Percentiles rank a stretch among this genome's conserved stretches.
phyloP scores from a whole-genome alignment of 2,797 vertebrate species.

The Bradypodion ventrale region DNA sequence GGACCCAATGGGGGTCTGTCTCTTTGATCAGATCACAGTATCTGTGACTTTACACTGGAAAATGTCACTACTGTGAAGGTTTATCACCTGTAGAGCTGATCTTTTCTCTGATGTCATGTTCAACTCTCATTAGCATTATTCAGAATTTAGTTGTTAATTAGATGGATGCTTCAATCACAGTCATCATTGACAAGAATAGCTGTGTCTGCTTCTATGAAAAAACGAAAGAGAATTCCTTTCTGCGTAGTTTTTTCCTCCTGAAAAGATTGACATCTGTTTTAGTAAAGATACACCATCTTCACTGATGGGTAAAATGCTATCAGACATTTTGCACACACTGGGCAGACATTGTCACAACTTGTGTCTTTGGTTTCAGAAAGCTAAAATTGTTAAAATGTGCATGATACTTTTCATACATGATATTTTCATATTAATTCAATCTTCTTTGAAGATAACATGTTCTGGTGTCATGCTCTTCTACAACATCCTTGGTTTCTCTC shows the following conservation, averaged over 20 bases:
- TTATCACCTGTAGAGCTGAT: constrained; percentile 98
- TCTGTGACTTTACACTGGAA: constrained; percentile 98
- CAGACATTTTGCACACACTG: background rate
- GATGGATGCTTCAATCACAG: constrained; percentile 88
- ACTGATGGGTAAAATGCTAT: background rate
- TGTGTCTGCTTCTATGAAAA: constrained; percentile 65
- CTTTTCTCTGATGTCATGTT: constrained; percentile 91
- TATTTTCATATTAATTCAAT: background rate
- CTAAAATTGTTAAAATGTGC: background rate
- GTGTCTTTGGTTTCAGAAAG: background rate
- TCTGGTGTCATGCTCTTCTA: background rate
- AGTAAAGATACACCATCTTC: constrained; percentile 11
- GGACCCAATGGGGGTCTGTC: constrained; percentile 96
- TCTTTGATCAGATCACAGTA: constrained; percentile 98
- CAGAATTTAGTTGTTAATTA: constrained; percentile 94
- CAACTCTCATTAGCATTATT: constrained; percentile 94
- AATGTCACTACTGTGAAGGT: constrained; percentile 98
- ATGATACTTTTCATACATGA: background rate
- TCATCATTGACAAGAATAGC: constrained; percentile 80
- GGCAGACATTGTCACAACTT: background rate
- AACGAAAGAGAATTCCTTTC: constrained; percentile 61
- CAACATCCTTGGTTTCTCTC: background rate
- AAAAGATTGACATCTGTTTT: constrained; percentile 45
- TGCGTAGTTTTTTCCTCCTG: constrained; percentile 2
- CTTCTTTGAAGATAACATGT: background rate